Evolutionary conservation across 92 coral and sea anemone genomes (phyloP).

Genomic region (Montipora capitata): DNA sequence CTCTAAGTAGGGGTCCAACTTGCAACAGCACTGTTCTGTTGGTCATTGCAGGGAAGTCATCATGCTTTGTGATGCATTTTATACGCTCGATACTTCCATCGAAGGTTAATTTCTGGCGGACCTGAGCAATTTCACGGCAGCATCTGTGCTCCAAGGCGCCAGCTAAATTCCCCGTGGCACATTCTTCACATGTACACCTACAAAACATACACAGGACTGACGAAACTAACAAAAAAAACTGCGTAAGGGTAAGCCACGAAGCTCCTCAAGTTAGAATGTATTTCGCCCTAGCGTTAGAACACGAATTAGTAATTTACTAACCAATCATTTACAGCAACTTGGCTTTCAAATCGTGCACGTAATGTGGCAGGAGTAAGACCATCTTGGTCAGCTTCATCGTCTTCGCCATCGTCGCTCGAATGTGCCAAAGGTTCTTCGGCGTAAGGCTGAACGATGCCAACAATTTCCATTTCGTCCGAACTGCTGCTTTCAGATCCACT

Average conservation of each 20-base stretch:
- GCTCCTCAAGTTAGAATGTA: too few species aligned
- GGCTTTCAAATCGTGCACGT: not conserved
- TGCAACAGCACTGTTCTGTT: constrained; percentile 15
- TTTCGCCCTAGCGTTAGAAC: too few species aligned
- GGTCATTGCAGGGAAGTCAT: constrained; percentile 5
- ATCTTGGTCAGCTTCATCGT: constrained; percentile 12
- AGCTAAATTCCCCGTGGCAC: not conserved
- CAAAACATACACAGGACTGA: not conserved
- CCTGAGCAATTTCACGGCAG: not conserved
- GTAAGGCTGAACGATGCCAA: not conserved
- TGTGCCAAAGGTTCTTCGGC: too few species aligned
- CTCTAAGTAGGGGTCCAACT: constrained; percentile 9
- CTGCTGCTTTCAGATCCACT: not conserved
- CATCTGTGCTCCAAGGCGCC: constrained; percentile 14
- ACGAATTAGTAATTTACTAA: not conserved
- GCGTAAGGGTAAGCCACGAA: too few species aligned
- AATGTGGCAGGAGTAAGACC: constrained; percentile 9
- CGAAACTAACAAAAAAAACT: too few species aligned
- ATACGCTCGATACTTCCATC: not conserved
- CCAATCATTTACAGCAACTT: constrained; percentile 10
- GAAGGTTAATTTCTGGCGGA: too few species aligned
- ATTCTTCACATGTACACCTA: constrained; percentile 14
- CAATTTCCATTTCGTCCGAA: not conserved
- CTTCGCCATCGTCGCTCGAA: not conserved
- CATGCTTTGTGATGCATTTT: constrained; percentile 15